Base-by-base conservation (phyloP, 2,888 invertebrate genomes). In the Oasisia sp. region DNA sequence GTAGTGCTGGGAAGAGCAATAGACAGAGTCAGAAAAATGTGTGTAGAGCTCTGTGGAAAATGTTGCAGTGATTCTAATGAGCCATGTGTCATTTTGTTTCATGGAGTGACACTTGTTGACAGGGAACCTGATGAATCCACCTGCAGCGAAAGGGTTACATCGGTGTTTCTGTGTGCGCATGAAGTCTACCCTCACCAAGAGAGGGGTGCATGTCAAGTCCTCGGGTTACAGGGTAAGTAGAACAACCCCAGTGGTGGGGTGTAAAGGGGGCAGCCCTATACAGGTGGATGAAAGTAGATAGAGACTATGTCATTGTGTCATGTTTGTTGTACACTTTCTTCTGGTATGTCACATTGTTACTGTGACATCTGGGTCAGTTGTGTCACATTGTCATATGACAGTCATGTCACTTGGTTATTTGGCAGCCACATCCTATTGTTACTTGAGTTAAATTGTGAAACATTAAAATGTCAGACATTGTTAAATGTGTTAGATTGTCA, bases 181-280 rank as follows among this genome's bases (percentile, higher is more conserved):
- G 99, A 99, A 99, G 96, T 99, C 99, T 92, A 99, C 99, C 0
- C 97, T 99, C 93, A 99, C 99, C 91, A 99, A 99, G 97, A 97
- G 99, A 95, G 99, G 99, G 93, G 99, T 99, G 96, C 96, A 96
- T 94, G 95, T 95, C 56, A 95, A 96, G 91, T 95, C 95, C n/a
- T 96, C 96, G 7, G 96, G 96, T 50, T 96, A 96, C 93, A 94
- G 96, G 95, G 96, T 96, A 94, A 94, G 95, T 93, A 11, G 19
- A 2, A 3, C 32, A 32, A 7, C 89, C 32, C 12, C 32, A 19
- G 74, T 89, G 58, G 32, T 7, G 19, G 38, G 19, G 38, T 19
- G 90, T 90, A 19, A 90, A 5, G 14, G 27, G 19, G n/a, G 19
- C n/a, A 32, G 19, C 90, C 32, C 14, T 45, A n/a, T 1, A 32